phyloP scores from a whole-genome alignment of 2,113 vertebrate genomes.

The Phalacrocorax brasilianus region DNA sequence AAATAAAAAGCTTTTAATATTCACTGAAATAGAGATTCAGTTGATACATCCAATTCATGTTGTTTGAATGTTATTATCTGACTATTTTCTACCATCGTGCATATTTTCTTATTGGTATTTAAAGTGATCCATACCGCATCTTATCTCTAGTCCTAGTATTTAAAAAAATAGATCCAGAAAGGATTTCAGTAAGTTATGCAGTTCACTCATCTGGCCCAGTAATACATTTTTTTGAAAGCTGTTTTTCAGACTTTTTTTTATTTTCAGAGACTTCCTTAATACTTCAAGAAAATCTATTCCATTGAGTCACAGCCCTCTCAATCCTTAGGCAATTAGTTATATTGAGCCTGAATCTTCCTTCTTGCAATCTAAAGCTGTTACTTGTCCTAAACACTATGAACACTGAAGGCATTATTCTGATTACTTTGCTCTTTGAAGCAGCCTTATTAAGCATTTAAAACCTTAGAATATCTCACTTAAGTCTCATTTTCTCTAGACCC shows the following conservation, averaged over 20 bases:
- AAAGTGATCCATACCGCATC: neutral
- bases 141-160: neutral
- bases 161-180: neutral
- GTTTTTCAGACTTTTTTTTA: neutral
- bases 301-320: neutral
- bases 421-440: neutral
- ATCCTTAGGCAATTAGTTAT: neutral
- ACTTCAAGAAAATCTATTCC: neutral
- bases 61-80: neutral
- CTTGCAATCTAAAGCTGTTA: neutral
- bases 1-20: neutral
- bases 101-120: neutral
- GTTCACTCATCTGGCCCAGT: neutral
- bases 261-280: neutral
- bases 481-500: neutral
- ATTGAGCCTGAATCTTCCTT: neutral
- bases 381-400: neutral
- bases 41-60: neutral
- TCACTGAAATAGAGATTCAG: neutral
- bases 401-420: neutral
- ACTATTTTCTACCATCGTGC: neutral
- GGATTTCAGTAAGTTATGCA: neutral
- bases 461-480: neutral
- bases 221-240: neutral
- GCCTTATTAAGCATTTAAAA: neutral